phyloP scores from a whole-genome alignment of 2,113 vertebrate genomes.

The Brachyhypopomus occidentalis region DNA sequence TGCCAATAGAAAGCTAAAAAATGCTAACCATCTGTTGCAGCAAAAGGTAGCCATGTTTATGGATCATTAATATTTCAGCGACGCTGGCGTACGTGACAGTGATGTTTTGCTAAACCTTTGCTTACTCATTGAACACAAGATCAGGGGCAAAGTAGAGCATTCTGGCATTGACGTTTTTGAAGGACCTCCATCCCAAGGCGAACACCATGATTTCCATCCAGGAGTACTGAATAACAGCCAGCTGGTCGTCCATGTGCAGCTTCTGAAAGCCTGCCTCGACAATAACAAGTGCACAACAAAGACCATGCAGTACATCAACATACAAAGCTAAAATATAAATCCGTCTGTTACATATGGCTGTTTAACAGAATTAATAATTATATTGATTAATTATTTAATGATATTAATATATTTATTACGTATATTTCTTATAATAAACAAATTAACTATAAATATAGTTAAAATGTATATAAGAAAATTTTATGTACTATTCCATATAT shows the following conservation, averaged over 20 bases:
- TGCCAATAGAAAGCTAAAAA: not conserved
- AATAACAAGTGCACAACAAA: not conserved
- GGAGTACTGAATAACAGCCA: slow-evolving; percentile 94
- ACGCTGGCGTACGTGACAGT: not conserved
- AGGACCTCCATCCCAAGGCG: slow-evolving; percentile 93
- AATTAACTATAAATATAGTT: too few relatives aligned
- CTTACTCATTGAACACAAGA: slow-evolving; percentile 96
- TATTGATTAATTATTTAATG: too few relatives aligned
- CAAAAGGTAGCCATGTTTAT: not conserved
- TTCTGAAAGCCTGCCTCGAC: slow-evolving; percentile 85
- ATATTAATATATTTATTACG: too few relatives aligned
- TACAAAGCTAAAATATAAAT: not conserved
- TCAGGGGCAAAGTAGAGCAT: slow-evolving; percentile 97
- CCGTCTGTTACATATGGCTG: too few relatives aligned
- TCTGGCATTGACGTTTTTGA: slow-evolving; percentile 88
- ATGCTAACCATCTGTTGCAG: not conserved
- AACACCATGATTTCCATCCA: slow-evolving; percentile 99
- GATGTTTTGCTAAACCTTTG: slow-evolving; percentile 47
- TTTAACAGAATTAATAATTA: too few relatives aligned
- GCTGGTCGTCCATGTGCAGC: slow-evolving; percentile 93
- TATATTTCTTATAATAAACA: too few relatives aligned
- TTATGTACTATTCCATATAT: too few relatives aligned
- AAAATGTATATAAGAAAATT: too few relatives aligned
- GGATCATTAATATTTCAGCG: not conserved
- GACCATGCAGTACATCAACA: not conserved